These are phyloP conservation scores for Xestoiulus laeticollis DNA, from an alignment of 2,888 invertebrate species.

Conservation along the genomic window DNA sequence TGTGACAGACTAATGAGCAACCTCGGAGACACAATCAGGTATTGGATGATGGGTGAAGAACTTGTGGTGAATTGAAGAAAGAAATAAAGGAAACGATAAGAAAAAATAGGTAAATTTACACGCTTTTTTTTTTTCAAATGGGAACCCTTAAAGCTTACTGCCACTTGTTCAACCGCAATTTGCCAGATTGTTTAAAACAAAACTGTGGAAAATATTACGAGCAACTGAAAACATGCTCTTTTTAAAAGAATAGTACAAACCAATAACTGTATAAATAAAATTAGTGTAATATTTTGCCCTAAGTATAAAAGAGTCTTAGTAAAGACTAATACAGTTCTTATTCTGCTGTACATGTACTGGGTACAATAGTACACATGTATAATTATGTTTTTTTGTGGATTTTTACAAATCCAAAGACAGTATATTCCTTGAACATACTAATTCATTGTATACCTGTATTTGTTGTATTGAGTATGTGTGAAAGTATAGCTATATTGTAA, in stretches of 20 bases:
- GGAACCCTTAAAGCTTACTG: background rate
- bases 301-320: too few species aligned
- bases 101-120: background rate
- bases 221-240: background rate
- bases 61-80: background rate
- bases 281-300: too few species aligned
- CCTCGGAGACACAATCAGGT: background rate
- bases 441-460: too few species aligned
- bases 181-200: background rate
- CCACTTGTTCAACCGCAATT: constrained; percentile 20
- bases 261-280: too few species aligned
- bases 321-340: too few species aligned
- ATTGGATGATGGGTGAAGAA: background rate
- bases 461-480: too few species aligned
- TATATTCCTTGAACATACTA: too few species aligned
- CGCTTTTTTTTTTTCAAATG: background rate
- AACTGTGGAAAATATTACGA: background rate
- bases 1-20: constrained; percentile 26
- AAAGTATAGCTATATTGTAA: too few species aligned
- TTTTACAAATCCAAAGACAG: too few species aligned
- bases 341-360: too few species aligned
- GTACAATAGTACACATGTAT: too few species aligned
- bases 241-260: background rate
- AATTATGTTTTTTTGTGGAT: too few species aligned
- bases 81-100: background rate